A percentile compares a stretch with the other conserved stretches of the same genome.
Conservation (phyloP, 2,888 invertebrate species). For the Megastigmus dorsalis region DNA sequence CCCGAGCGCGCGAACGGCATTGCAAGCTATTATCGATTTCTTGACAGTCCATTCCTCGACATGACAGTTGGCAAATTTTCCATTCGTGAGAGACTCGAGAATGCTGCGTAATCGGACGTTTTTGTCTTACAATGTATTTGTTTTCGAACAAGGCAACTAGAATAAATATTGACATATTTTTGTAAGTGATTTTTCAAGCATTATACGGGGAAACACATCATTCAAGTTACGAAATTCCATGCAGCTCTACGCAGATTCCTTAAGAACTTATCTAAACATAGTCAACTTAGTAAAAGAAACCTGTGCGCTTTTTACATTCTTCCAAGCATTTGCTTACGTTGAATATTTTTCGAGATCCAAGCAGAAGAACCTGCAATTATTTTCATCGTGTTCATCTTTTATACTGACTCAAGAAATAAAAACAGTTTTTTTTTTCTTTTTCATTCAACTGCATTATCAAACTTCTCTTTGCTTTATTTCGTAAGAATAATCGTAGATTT, state of each 20-base stretch:
- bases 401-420: not conserved
- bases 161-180: no score
- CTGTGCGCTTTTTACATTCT: constrained; percentile 27
- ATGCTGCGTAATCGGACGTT: constrained; percentile 6
- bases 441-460: not conserved
- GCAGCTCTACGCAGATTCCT: constrained; percentile 23
- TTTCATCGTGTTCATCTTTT: constrained; percentile 49
- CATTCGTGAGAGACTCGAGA: not conserved
- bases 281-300: constrained; percentile 32
- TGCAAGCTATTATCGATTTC: not conserved
- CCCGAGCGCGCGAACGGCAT: not conserved
- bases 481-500: no score
- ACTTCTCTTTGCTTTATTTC: not conserved
- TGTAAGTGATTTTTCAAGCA: not conserved
- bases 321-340: constrained; percentile 63
- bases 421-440: not conserved
- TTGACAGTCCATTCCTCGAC: not conserved
- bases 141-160: no score
- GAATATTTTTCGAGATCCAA: constrained; percentile 67
- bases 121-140: not conserved
- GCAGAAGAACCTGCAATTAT: constrained; percentile 70
- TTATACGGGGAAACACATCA: not conserved
- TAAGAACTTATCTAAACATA: constrained; percentile 18
- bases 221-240: constrained; percentile 7
- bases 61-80: not conserved